Conservation (phyloP, 1,140 invertebrate genomes). For the Neodiprion virginianus region DNA sequence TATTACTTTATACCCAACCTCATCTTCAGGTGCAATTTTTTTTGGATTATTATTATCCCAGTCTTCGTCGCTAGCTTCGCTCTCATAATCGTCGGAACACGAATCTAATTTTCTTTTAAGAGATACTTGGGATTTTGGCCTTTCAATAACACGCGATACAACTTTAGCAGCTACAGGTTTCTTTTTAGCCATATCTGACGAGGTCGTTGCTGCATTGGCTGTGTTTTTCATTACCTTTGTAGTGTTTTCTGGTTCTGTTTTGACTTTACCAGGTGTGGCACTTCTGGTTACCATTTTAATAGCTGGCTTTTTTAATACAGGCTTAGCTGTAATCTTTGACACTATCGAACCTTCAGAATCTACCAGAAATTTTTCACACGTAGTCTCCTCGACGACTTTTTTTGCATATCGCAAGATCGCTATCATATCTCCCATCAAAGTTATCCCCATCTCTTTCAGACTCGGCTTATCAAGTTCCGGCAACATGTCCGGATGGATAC, state of each 20-base stretch:
- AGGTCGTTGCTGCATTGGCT: not conserved
- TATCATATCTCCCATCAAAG: constrained; percentile 78
- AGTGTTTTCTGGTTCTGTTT: not conserved
- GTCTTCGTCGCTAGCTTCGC: constrained; percentile 36
- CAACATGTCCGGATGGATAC: constrained; percentile 77
- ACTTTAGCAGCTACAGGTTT: constrained; percentile 21
- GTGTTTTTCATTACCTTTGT: not conserved
- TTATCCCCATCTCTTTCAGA: constrained; percentile 78
- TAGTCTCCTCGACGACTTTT: constrained; percentile 68
- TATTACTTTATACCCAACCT: constrained; percentile 58
- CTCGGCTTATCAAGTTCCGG: constrained; percentile 77
- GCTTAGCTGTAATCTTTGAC: not conserved
- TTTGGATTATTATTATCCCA: constrained; percentile 30
- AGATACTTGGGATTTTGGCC: constrained; percentile 27
- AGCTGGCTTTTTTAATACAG: not conserved
- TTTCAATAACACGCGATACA: constrained; percentile 29
- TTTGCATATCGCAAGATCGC: constrained; percentile 79
- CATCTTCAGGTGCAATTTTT: constrained; percentile 43
- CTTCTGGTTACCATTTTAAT: not conserved
- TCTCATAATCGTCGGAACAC: constrained; percentile 28
- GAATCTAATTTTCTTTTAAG: constrained; percentile 39
- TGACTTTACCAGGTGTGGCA: not conserved
- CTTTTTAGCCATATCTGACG: not conserved
- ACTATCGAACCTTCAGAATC: constrained; percentile 44
- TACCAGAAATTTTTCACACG: constrained; percentile 59